A percentile compares a stretch with the other conserved stretches of the same genome.
Evolutionary conservation across 2,888 invertebrate species (phyloP).

Genomic region (Erpobdella octoculata): DNA sequence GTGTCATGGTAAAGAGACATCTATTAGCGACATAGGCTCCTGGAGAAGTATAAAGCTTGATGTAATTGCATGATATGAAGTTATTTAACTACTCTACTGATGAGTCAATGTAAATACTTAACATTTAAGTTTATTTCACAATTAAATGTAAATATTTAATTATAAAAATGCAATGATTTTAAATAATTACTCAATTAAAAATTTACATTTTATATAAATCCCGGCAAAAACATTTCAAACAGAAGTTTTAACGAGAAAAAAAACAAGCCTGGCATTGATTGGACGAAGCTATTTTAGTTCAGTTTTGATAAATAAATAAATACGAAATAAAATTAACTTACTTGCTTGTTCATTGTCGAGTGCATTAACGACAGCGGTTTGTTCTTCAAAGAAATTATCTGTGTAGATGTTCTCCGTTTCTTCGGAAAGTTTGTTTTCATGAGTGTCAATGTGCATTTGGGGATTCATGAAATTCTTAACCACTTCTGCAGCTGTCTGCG

Average conservation of each 20-base stretch:
- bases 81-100: too few relatives aligned
- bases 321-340: slow-evolving; percentile 43
- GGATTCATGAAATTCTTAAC: slow-evolving; percentile 60
- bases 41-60: slow-evolving; percentile 36
- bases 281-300: not conserved
- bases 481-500: slow-evolving; percentile 81
- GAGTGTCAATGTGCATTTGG: slow-evolving; percentile 46
- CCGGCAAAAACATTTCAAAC: too few relatives aligned
- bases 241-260: not conserved
- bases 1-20: slow-evolving; percentile 92
- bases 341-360: slow-evolving; percentile 95
- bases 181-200: too few relatives aligned
- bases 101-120: too few relatives aligned
- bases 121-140: too few relatives aligned
- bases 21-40: slow-evolving; percentile 90
- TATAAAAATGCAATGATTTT: too few relatives aligned
- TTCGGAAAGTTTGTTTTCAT: slow-evolving; percentile 70
- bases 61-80: too few relatives aligned
- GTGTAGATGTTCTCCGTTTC: slow-evolving; percentile 90
- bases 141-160: too few relatives aligned
- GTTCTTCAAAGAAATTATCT: slow-evolving; percentile 81
- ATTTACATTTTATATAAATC: too few relatives aligned
- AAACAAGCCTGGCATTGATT: not conserved
- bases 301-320: not conserved
- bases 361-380: slow-evolving; percentile 93